phyloP scores from a whole-genome alignment of 2,888 invertebrate genomes.

The Entomobrya proxima region DNA sequence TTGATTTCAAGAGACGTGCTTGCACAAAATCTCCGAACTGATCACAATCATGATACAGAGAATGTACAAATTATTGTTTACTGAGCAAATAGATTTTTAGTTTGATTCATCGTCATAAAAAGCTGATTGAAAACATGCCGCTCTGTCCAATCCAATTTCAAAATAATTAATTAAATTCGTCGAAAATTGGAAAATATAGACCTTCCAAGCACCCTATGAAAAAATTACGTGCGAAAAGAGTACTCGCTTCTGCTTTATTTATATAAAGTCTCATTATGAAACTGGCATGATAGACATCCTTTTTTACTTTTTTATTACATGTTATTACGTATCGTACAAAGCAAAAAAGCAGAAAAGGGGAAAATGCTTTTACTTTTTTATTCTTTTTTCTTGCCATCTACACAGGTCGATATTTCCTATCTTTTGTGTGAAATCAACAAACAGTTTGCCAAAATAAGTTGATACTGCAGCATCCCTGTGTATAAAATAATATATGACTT shows the following conservation, averaged over 20 bases:
- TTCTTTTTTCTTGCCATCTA: not conserved
- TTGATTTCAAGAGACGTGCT: not conserved
- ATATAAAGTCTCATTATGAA: no score
- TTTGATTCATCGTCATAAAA: conserved; percentile 6
- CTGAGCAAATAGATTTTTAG: not conserved
- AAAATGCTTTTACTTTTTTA: not conserved
- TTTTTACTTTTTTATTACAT: not conserved
- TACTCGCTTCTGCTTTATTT: no score
- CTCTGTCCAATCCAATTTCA: conserved; percentile 2
- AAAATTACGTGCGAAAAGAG: no score
- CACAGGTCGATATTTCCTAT: conserved; percentile 32
- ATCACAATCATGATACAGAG: not conserved
- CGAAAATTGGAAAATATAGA: no score
- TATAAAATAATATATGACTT: conserved; percentile 28
- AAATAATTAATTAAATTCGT: no score
- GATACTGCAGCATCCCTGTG: conserved; percentile 18
- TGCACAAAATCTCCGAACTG: not conserved
- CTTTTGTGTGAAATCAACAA: conserved; percentile 36
- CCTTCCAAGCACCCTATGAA: no score
- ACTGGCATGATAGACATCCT: no score
- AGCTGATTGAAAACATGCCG: not conserved
- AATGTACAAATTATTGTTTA: not conserved
- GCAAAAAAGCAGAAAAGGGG: not conserved
- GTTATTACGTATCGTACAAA: not conserved
- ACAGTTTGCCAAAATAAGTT: conserved; percentile 37